Evolutionary conservation across 2,888 invertebrate genomes (phyloP).

Genomic region (Luperina testacea): DNA sequence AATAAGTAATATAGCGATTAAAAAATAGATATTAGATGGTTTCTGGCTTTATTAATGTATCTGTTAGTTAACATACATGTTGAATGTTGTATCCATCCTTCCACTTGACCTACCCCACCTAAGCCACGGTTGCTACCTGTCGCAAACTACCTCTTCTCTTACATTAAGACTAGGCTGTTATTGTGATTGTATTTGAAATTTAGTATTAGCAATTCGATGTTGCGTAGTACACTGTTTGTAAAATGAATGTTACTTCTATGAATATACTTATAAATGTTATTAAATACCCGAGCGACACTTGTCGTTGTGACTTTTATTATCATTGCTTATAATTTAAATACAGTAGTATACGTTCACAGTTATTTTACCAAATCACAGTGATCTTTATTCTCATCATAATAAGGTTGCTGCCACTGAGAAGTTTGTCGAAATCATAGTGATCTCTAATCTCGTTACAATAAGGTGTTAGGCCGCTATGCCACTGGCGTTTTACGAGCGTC

Average conservation of each 20-base stretch:
- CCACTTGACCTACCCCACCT: slow-evolving; percentile 16
- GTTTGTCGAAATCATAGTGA: no score
- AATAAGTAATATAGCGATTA: neutral
- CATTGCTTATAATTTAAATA: neutral
- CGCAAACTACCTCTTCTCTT: slow-evolving; percentile 44
- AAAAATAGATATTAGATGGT: neutral
- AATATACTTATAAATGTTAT: slow-evolving; percentile 14
- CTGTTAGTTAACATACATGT: slow-evolving; percentile 8
- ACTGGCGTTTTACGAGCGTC: no score
- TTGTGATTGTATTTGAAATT: slow-evolving; percentile 48
- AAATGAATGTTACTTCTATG: slow-evolving; percentile 32
- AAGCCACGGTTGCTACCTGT: slow-evolving; percentile 23
- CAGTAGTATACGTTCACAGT: no score
- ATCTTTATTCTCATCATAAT: no score
- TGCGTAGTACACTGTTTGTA: slow-evolving; percentile 24
- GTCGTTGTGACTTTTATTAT: neutral
- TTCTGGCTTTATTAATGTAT: slow-evolving; percentile 1
- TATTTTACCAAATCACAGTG: no score
- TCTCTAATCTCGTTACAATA: no score
- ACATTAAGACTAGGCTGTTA: slow-evolving; percentile 20
- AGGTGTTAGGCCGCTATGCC: no score
- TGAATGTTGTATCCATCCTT: slow-evolving; percentile 6
- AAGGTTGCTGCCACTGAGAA: no score
- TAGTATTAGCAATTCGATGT: slow-evolving; percentile 24
- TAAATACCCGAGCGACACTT: neutral